Conservation (phyloP, 2,113 vertebrate species). For the Rhynchopsitta pachyrhyncha region DNA sequence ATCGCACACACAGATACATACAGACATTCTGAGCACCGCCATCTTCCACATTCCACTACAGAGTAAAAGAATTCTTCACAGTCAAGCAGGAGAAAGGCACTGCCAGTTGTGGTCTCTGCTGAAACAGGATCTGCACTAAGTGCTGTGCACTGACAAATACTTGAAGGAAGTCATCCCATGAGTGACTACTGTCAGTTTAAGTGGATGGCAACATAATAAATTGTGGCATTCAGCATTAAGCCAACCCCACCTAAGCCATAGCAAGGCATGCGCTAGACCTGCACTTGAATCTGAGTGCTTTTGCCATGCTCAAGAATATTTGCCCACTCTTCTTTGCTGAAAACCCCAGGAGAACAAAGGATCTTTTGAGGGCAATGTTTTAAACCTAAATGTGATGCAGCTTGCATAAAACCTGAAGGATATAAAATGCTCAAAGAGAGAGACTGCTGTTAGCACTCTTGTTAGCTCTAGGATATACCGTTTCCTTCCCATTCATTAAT, state of each 20-base stretch:
- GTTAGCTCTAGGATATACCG: not conserved
- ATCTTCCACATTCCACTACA: not conserved
- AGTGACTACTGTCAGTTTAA: not conserved
- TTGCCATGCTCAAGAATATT: not conserved
- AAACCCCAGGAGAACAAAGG: not conserved
- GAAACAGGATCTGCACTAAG: not conserved
- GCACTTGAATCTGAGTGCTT: not conserved
- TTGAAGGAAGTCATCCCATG: not conserved
- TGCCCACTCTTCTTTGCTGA: not conserved
- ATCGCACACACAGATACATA: fast-evolving
- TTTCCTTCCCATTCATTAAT: not conserved
- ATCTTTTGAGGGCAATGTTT: not conserved
- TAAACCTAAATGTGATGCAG: not conserved
- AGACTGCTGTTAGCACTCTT: not conserved
- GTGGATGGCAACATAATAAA: not conserved
- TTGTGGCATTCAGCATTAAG: not conserved
- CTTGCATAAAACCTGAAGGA: not conserved
- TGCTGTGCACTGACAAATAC: not conserved
- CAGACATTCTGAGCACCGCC: not conserved
- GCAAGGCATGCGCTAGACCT: not conserved
- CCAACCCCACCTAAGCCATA: not conserved
- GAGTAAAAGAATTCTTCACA: not conserved
- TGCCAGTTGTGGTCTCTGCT: not conserved
- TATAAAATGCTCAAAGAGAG: not conserved
- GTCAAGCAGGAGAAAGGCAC: not conserved